Conservation (phyloP, 2,797 vertebrate species). For the Ctenopoma kingsleyae region DNA sequence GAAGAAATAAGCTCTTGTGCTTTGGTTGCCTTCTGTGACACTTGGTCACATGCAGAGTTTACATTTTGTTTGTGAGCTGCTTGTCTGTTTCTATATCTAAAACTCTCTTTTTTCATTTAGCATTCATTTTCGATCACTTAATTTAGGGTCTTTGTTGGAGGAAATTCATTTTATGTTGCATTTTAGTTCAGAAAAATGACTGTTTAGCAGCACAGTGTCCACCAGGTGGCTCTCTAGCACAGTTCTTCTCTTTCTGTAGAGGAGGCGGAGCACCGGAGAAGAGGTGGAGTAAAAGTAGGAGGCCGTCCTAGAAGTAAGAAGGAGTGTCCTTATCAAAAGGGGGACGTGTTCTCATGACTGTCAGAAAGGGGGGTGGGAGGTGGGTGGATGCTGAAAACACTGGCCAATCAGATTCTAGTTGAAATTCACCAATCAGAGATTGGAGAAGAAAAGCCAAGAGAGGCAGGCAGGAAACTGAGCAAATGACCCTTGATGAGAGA, state of each 20-base stretch:
- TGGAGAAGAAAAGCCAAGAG: slow-evolving; percentile 38
- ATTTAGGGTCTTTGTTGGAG: neutral
- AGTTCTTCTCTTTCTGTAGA: neutral
- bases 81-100: neutral
- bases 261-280: slow-evolving; percentile 24
- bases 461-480: slow-evolving; percentile 72
- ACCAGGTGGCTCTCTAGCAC: slow-evolving; percentile 61
- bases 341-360: slow-evolving; percentile 34
- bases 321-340: slow-evolving; percentile 34
- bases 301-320: slow-evolving; percentile 10
- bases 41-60: neutral
- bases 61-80: neutral
- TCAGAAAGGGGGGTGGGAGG: slow-evolving; percentile 30
- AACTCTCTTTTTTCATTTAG: neutral
- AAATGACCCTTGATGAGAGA: slow-evolving; percentile 81
- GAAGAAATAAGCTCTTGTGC: no score
- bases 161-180: neutral
- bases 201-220: neutral
- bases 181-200: neutral
- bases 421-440: slow-evolving; percentile 62
- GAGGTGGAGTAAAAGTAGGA: slow-evolving; percentile 20
- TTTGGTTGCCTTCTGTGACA: neutral
- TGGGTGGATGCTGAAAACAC: neutral
- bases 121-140: neutral
- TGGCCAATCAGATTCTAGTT: slow-evolving; percentile 58